Conservation (phyloP, 2,113 vertebrate species). For the Eclectus roratus region DNA sequence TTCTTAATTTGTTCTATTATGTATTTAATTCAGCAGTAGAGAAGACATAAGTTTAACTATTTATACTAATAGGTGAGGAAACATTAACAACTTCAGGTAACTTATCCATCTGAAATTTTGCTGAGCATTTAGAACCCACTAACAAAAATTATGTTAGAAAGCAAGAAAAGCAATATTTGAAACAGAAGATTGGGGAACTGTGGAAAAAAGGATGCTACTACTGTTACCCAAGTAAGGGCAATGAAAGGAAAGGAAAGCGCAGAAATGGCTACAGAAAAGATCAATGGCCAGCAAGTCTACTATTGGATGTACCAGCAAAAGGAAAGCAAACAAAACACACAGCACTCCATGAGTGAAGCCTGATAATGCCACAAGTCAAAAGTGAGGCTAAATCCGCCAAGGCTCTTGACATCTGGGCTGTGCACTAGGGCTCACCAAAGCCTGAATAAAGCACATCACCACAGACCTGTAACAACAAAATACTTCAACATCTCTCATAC, state of each 20-base stretch:
- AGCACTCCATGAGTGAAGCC: rapidly evolving
- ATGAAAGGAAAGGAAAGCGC: neutral
- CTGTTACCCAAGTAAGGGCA: neutral
- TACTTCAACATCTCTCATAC: neutral
- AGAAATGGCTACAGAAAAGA: neutral
- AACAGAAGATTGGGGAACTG: neutral
- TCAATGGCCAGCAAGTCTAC: neutral
- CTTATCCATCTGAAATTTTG: neutral
- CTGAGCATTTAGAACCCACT: neutral
- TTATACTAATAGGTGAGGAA: neutral
- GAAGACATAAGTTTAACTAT: neutral
- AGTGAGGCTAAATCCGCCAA: neutral
- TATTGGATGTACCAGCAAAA: rapidly evolving
- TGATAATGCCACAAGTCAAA: rapidly evolving
- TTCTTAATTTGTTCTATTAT: neutral
- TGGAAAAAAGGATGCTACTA: neutral
- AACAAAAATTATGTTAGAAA: neutral
- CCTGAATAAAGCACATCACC: neutral
- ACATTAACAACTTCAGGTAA: neutral
- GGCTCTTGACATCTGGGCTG: neutral
- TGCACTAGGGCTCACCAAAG: neutral
- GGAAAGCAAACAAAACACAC: neutral
- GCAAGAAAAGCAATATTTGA: neutral
- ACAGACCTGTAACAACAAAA: neutral
- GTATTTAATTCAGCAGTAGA: neutral